Evolutionary conservation across 2,888 invertebrate genomes (phyloP).

Genomic region (Odontocolon sp.): DNA sequence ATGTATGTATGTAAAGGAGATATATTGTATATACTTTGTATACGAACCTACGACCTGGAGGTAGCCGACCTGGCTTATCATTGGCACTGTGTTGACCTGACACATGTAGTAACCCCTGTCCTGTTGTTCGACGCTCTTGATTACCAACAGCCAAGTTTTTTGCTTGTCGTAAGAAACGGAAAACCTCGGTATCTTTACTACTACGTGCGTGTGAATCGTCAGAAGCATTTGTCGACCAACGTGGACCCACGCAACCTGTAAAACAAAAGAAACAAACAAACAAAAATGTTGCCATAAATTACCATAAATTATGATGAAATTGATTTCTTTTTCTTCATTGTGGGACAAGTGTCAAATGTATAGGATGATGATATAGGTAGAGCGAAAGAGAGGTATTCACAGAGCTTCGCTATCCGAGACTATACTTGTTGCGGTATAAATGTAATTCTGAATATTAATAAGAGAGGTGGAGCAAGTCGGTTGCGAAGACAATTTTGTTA

Average conservation of each 20-base stretch:
- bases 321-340: no score
- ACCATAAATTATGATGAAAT: not conserved
- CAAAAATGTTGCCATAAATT: not conserved
- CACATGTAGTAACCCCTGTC: constrained; percentile 96
- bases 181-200: constrained; percentile 94
- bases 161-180: constrained; percentile 95
- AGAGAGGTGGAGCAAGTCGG: no score
- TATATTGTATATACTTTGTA: constrained; percentile 18
- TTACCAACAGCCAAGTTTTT: constrained; percentile 95
- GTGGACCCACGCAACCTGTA: constrained; percentile 97
- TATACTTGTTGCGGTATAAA: constrained; percentile 32
- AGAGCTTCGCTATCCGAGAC: not conserved
- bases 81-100: constrained; percentile 95
- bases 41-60: constrained; percentile 95
- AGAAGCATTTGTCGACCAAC: constrained; percentile 97
- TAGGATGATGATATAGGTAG: not conserved
- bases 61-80: constrained; percentile 97
- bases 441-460: constrained; percentile 44
- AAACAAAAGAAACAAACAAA: constrained; percentile 29
- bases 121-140: constrained; percentile 94
- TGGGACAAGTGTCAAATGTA: not conserved
- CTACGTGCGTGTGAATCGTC: constrained; percentile 95
- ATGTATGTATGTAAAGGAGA: not conserved
- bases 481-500: constrained; percentile 3
- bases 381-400: no score